phyloP scores from a whole-genome alignment of 2,888 invertebrate genomes.

The Lycocerus yunnanus region DNA sequence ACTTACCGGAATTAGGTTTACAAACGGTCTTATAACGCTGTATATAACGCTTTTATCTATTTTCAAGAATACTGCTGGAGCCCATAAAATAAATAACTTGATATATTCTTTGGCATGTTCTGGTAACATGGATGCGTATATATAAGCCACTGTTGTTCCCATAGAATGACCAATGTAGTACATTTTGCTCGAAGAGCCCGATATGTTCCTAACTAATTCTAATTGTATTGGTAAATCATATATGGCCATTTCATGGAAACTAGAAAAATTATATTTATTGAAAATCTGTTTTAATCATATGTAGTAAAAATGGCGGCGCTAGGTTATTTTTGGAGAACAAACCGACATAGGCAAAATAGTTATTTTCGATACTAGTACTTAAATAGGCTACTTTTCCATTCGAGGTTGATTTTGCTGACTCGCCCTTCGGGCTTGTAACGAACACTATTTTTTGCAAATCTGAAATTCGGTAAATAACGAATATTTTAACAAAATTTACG shows the following conservation, averaged over 20 bases:
- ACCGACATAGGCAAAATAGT: no score
- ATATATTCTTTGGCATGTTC: slow-evolving; percentile 2
- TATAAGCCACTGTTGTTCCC: neutral
- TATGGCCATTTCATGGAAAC: slow-evolving; percentile 8
- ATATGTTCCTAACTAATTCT: neutral
- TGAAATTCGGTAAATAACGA: no score
- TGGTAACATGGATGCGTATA: slow-evolving; percentile 6
- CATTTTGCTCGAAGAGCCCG: neutral
- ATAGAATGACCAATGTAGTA: slow-evolving; percentile 1
- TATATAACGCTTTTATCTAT: neutral
- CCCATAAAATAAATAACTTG: neutral
- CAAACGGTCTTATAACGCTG: neutral
- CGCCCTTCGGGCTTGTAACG: no score
- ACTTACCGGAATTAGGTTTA: neutral
- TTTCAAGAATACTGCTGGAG: neutral
- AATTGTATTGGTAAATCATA: slow-evolving; percentile 8
- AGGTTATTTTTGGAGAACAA: no score
- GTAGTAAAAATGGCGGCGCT: no score
- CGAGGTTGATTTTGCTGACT: no score
- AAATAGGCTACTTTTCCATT: no score
- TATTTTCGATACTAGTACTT: no score
- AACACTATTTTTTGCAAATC: no score
- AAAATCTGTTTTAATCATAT: no score
- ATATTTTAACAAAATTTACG: no score
- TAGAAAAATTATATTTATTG: neutral